Evolutionary conservation across 2,888 invertebrate genomes (phyloP), one percentile per base, ranked within the genome.

Genomic region (Orchestes rusci): DNA sequence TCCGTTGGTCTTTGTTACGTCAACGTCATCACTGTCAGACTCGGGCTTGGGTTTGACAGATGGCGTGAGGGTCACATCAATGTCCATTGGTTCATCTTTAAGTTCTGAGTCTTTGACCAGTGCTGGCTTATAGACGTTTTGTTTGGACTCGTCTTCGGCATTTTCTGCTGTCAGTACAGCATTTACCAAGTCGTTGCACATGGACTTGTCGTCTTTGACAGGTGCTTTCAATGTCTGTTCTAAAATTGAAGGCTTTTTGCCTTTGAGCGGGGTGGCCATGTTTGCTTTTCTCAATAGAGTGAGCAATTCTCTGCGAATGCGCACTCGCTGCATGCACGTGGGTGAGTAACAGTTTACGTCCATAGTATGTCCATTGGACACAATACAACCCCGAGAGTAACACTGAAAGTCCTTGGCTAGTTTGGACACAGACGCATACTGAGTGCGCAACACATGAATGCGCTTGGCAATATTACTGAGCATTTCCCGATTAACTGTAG

Each of bases 271-370:
- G 30, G 72, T 67, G 4, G 68, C 68, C 28, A 73, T 69, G 53
- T 80, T 83, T 3, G 80, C 80, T 62, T 75, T 79, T 62, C 82
- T 68, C 60, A 80, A 59, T 55, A 80, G 59, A 44, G 73, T 56
- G 55, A 81, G 62, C 36, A 89, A 66, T 58, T 87, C 82, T 53
- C 79, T 78, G 36, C 87, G 75, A 3, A 88, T 71, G 54, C 76
- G 76, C 3, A 76, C 78, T 61, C 84, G 82, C 61, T 82, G 81
- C 39, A 86, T 71, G 62, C 91, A 92, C 34, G 84, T 66, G 0
- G 90, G 87, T 0, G 91, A 91, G 63, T 86, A 92, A 59, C 91
- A 91, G 36, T 68, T 73, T 0, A 69, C 69, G 60, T 80, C 64
- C 67, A 73, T 43, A 62, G 64, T 57, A 68, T 73, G 47, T 66